Evolutionary conservation across 2,888 invertebrate genomes (phyloP), one percentile per base, ranked within the genome.

Genomic region (Sicus ferrugineus): DNA sequence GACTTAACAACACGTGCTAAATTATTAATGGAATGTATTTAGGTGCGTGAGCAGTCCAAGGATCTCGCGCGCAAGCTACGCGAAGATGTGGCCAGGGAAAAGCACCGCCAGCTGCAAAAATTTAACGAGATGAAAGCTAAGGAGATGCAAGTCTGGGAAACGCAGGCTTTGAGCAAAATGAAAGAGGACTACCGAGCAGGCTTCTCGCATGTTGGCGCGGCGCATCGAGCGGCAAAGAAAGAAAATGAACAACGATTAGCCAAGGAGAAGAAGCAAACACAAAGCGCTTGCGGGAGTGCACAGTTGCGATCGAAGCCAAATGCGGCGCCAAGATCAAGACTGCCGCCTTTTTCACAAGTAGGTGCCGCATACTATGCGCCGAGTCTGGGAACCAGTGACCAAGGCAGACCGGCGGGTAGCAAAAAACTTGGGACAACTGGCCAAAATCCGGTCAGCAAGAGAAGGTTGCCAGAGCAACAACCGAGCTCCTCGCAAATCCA

Each of bases 31-130:
- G n/a, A n/a, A n/a, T n/a, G n/a, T n/a, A 73, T n/a, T 1, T 70
- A 90, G 90, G 89, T 89, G 42, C 86, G 90, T 28, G 88, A 89
- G 73, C 89, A 90, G 76, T 89, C 90, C 0, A 90, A 88, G 76
- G 87, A 88, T 73, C 85, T 90, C 73, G 89, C 91, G 1, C 87
- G 87, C 52, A 76, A 82, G 52, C 78, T 85, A 65, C 83, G 90
- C 0, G 86, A 88, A 69, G 87, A 88, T 74, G 88, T 89, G 0
- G 86, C 86, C 46, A 84, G 83, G 46, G 88, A 88, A 73, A 86
- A 88, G 71, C 81, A 84, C 58, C 86, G 86, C 30, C 88, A 89
- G 75, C 75, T 88, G 31, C 81, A 84, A 34, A 85, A 86, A 72
- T 80, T 88, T 31, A 87, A 89, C 73, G 83, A 86, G 69, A 85